Evolutionary conservation across 2,888 invertebrate genomes (phyloP).

Genomic region (Mimachlamys varia): DNA sequence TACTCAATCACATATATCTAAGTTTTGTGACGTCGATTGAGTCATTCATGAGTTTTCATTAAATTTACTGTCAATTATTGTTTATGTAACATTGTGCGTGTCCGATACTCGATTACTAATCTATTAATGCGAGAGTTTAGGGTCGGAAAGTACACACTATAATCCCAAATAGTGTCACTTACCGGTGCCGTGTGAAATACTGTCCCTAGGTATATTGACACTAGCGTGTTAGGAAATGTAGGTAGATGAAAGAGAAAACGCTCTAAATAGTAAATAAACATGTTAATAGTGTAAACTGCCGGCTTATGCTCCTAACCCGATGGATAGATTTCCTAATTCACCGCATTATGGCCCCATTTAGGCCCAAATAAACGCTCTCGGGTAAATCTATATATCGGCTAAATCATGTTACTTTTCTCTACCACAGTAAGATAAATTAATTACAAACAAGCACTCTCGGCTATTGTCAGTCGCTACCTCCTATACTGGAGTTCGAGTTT

Average conservation of each 20-base stretch:
- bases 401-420: neutral
- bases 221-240: neutral
- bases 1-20: no score
- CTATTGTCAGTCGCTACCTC: neutral
- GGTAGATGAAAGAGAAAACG: neutral
- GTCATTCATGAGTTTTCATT: neutral
- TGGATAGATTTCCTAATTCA: neutral
- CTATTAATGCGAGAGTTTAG: neutral
- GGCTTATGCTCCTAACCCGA: neutral
- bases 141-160: neutral
- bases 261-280: neutral
- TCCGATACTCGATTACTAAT: neutral
- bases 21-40: no score
- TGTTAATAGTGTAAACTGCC: neutral
- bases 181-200: neutral
- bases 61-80: neutral
- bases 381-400: neutral
- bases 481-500: neutral
- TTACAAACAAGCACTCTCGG: neutral
- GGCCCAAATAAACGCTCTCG: neutral
- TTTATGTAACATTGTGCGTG: neutral
- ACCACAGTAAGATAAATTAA: constrained; percentile 15
- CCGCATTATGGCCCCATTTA: neutral
- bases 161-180: neutral
- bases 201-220: neutral